A percentile compares a stretch with the other conserved stretches of the same genome.
Conservation (phyloP, 2,113 vertebrate species). For the Girardinichthys multiradiatus region DNA sequence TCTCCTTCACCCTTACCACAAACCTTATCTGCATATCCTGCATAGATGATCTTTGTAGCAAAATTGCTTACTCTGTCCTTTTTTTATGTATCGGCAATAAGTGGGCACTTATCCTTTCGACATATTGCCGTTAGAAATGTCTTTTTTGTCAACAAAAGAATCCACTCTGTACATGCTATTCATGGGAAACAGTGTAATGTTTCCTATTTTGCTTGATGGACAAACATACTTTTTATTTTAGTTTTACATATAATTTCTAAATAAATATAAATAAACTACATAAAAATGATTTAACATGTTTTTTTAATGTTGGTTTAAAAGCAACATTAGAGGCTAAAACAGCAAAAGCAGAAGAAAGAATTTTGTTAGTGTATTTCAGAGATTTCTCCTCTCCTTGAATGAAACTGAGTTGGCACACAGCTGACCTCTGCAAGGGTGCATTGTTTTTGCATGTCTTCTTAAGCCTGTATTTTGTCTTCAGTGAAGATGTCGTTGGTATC, state of each 20-base stretch:
- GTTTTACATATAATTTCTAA: too few relatives aligned
- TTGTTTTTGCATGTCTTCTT: conserved; percentile 8
- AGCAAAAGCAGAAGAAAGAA: neutral
- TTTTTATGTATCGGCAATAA: too few relatives aligned
- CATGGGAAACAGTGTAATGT: neutral
- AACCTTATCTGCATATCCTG: too few relatives aligned
- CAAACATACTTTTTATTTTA: too few relatives aligned
- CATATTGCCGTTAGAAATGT: neutral
- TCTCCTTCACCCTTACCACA: too few relatives aligned
- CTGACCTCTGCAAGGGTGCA: conserved; percentile 32
- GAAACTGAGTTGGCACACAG: conserved; percentile 40
- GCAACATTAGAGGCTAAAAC: neutral
- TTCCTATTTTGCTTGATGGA: neutral
- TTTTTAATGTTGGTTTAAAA: neutral
- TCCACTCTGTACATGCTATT: neutral
- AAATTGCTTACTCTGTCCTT: too few relatives aligned
- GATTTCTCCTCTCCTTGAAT: conserved; percentile 18
- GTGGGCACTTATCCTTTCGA: neutral
- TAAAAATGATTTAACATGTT: neutral
- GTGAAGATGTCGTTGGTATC: neutral
- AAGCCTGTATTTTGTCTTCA: conserved; percentile 11
- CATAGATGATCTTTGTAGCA: too few relatives aligned
- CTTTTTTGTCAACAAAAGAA: neutral
- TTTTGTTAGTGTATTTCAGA: neutral
- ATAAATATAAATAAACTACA: neutral